Conservation (phyloP, 2,797 vertebrate genomes). For the Lepilemur septentrionalis region DNA sequence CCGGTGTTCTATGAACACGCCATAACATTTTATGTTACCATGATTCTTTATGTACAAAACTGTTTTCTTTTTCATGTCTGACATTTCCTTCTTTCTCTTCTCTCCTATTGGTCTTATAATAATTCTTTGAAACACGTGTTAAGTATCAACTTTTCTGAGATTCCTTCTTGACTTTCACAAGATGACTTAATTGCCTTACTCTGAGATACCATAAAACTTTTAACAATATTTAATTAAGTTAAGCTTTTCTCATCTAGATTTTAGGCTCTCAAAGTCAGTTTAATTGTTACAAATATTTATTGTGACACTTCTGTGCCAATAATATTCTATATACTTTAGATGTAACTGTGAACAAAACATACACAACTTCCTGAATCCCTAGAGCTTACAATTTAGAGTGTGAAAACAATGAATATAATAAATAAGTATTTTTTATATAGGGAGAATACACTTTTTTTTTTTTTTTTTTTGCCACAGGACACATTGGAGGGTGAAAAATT, state of each 20-base stretch:
- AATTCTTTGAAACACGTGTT: neutral
- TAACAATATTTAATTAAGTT: neutral
- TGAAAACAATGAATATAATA: neutral
- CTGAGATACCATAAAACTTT: neutral
- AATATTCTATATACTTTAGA: neutral
- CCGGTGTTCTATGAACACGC: neutral
- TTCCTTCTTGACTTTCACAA: neutral
- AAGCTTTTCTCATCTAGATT: neutral
- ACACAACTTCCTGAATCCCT: neutral
- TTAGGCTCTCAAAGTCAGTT: neutral
- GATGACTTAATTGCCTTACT: neutral
- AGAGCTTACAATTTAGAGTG: neutral
- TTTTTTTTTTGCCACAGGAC: neutral
- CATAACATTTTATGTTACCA: neutral
- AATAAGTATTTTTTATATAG: neutral
- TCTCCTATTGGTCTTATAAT: neutral
- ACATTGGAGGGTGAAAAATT: neutral
- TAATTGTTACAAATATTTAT: neutral
- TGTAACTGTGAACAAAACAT: neutral
- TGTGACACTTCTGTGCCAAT: neutral
- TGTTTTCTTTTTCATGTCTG: neutral
- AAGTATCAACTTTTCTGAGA: neutral
- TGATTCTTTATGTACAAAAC: neutral
- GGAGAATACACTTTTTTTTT: neutral
- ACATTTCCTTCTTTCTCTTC: neutral